phyloP scores from a whole-genome alignment of 2,797 vertebrate genomes.

The Anomalospiza imberbis region DNA sequence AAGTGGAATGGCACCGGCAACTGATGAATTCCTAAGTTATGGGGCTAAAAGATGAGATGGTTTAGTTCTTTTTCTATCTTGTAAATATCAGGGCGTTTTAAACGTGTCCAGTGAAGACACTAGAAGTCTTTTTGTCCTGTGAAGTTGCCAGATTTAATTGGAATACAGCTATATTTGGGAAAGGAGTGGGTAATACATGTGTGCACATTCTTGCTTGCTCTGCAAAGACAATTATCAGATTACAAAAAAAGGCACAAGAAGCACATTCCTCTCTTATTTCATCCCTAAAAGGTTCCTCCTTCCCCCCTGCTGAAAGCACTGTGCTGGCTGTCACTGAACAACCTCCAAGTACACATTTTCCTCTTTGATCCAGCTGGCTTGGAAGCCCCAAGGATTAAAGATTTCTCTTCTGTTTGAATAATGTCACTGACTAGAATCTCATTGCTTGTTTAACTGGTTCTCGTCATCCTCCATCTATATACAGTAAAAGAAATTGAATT shows the following conservation, averaged over 20 bases:
- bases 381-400: constrained; percentile 29
- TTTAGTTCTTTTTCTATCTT: background rate
- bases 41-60: background rate
- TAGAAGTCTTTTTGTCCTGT: background rate
- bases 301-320: background rate
- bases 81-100: background rate
- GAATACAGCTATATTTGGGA: constrained; percentile 16
- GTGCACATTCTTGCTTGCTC: constrained; percentile 13
- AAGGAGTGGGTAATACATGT: background rate
- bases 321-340: constrained; percentile 12
- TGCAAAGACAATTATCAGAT: constrained; percentile 36
- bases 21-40: fast-evolving
- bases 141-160: background rate
- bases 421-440: constrained; percentile 19
- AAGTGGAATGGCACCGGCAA: background rate
- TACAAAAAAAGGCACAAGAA: constrained; percentile 51
- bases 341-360: constrained; percentile 35
- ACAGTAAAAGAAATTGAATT: background rate
- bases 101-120: background rate
- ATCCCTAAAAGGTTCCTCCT: constrained; percentile 31
- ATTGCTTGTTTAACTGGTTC: background rate
- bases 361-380: constrained; percentile 31
- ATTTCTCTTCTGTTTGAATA: constrained; percentile 41
- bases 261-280: constrained; percentile 12
- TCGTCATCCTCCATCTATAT: constrained; percentile 14